Conservation (phyloP, 2,888 invertebrate genomes). For the Agrilus cyanescens region DNA sequence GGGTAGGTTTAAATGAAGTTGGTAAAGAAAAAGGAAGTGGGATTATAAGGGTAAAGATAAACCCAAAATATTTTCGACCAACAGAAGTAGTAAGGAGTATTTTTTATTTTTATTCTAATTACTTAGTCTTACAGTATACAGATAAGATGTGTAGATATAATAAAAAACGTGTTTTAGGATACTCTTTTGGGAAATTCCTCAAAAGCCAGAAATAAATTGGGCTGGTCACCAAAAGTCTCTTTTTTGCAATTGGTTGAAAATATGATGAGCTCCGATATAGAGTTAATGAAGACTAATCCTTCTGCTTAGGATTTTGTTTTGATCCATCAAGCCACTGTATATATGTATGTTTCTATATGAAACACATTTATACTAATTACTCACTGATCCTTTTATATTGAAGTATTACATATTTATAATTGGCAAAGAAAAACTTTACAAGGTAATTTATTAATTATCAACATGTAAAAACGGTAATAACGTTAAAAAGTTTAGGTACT, state of each 20-base stretch:
- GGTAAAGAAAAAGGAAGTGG: conserved; percentile 59
- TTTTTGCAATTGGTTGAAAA: conserved; percentile 80
- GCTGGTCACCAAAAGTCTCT: conserved; percentile 78
- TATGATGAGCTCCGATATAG: conserved; percentile 88
- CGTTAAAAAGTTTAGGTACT: no score
- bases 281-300: conserved; percentile 84
- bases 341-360: no score
- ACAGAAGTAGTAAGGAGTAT: conserved; percentile 80
- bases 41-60: conserved; percentile 72
- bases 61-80: conserved; percentile 91
- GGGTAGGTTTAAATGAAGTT: conserved; percentile 71
- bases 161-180: conserved; percentile 44
- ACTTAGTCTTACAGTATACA: background rate
- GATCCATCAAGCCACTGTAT: no score
- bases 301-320: conserved; percentile 48
- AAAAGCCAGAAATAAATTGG: conserved; percentile 76
- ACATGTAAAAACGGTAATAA: no score
- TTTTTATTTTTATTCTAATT: background rate
- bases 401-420: no score
- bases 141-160: no score
- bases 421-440: no score
- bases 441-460: no score
- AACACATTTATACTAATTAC: no score
- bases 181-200: conserved; percentile 84
- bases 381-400: no score